Base-by-base conservation (phyloP, 1,140 invertebrate species). In the Copidosoma floridanum region DNA sequence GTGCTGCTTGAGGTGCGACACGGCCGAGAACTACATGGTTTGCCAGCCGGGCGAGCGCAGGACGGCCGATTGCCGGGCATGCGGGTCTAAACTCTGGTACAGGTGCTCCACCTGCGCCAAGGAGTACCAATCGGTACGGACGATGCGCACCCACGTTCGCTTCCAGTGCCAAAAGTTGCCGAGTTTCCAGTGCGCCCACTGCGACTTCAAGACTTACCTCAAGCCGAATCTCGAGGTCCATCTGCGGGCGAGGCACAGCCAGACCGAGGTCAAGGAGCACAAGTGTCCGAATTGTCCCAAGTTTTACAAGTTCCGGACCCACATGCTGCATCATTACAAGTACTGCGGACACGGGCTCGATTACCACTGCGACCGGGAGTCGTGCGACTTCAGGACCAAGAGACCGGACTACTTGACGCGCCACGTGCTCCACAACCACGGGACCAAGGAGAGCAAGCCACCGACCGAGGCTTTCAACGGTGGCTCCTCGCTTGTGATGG, bases 241-340 rank as follows among this genome's bases (percentile, higher is more conserved):
- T 26, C 62, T 73, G 24, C 55, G 61, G 26, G 44, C 65, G 64
- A 65, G 72, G 76, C 50, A 82, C 32, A 14, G n/a, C 7, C 32
- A 35, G 32, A 14, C 32, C 32, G 10, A 6, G 6, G 11, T 41
- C 38, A 41, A 41, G 38, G 6, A 5, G 38, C 11, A 41, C 10
- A 16, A 41, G 38, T 41, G 38, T 16, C 38, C n/a, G 7, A 41
- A 11, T 4, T 41, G 38, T 14, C 7, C 7, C 32, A 35, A 35
- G 32, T 8, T 14, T 14, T 35, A 35, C 32, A 35, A 35, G 32
- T 8, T 6, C 32, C 32, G 32, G 32, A 14, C 7, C 32, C 14
- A n/a, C n/a, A n/a, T n/a, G n/a, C n/a, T n/a, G n/a, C n/a, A n/a
- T n/a, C n/a, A n/a, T n/a, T n/a, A n/a, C n/a, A n/a, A n/a, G n/a